Conservation (phyloP, 2,113 vertebrate species). For the Ardeotis arabs region DNA sequence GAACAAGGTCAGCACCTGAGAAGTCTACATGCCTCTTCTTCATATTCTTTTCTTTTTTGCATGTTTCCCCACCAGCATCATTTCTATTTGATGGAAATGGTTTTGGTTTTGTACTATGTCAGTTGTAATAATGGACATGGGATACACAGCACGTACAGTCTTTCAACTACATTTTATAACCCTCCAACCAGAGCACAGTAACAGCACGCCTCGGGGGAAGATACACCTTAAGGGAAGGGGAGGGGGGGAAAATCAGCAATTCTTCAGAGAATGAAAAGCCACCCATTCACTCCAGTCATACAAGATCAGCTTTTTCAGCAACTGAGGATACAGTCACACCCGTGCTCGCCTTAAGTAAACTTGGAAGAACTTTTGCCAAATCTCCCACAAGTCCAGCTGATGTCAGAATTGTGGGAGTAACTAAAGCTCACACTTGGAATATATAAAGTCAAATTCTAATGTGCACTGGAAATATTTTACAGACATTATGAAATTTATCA, state of each 20-base stretch:
- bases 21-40: not conserved
- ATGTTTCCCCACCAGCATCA: not conserved
- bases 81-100: not conserved
- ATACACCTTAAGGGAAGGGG: not conserved
- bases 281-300: not conserved
- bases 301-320: not conserved
- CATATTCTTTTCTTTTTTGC: not conserved
- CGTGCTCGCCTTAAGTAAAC: not conserved
- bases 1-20: not conserved
- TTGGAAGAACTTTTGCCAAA: not conserved
- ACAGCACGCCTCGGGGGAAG: not conserved
- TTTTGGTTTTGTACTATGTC: not conserved
- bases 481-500: not conserved
- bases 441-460: not conserved
- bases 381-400: not conserved
- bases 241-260: not conserved
- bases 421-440: not conserved
- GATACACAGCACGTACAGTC: not conserved
- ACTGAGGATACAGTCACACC: not conserved
- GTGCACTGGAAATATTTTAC: not conserved
- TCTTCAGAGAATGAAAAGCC: not conserved
- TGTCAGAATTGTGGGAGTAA: not conserved
- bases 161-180: not conserved
- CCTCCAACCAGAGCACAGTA: not conserved
- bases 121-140: not conserved